phyloP scores from a whole-genome alignment of 2,888 invertebrate species.

The Tetropium fuscum region DNA sequence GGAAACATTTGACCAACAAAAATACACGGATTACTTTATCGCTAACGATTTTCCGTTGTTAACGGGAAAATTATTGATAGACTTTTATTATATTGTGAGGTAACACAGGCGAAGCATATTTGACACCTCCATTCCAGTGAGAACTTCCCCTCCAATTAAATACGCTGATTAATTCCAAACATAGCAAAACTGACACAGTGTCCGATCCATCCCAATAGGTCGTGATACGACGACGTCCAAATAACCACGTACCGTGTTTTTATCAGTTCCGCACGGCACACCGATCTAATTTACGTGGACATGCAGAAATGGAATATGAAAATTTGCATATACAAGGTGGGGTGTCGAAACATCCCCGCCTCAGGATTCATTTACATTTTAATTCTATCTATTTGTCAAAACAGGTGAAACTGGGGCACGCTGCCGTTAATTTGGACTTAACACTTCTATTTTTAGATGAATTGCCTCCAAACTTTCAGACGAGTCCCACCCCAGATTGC shows the following conservation, averaged over 20 bases:
- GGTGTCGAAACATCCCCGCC: slow-evolving; percentile 12
- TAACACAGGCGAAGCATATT: neutral
- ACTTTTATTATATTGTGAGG: too few species aligned
- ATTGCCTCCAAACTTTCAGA: too few species aligned
- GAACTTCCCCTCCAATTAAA: slow-evolving; percentile 33
- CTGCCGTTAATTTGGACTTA: too few species aligned
- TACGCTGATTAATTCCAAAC: slow-evolving; percentile 38
- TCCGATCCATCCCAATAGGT: slow-evolving; percentile 37
- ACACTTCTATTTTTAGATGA: too few species aligned
- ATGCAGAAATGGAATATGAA: slow-evolving; percentile 52
- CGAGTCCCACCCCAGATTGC: too few species aligned
- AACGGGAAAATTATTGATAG: too few species aligned
- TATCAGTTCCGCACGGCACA: slow-evolving; percentile 38
- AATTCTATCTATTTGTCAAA: slow-evolving; percentile 10
- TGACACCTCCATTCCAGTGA: slow-evolving; percentile 18
- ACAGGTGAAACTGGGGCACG: too few species aligned
- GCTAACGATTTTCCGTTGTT: too few species aligned
- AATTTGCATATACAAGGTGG: slow-evolving; percentile 45
- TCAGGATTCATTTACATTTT: slow-evolving; percentile 17
- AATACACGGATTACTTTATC: too few species aligned
- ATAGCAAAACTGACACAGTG: slow-evolving; percentile 40
- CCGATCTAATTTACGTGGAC: slow-evolving; percentile 47
- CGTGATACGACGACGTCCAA: slow-evolving; percentile 19
- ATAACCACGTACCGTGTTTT: slow-evolving; percentile 44
- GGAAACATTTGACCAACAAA: too few species aligned